Conservation (phyloP, 2,888 invertebrate genomes). For the Plagiodera versicolora region DNA sequence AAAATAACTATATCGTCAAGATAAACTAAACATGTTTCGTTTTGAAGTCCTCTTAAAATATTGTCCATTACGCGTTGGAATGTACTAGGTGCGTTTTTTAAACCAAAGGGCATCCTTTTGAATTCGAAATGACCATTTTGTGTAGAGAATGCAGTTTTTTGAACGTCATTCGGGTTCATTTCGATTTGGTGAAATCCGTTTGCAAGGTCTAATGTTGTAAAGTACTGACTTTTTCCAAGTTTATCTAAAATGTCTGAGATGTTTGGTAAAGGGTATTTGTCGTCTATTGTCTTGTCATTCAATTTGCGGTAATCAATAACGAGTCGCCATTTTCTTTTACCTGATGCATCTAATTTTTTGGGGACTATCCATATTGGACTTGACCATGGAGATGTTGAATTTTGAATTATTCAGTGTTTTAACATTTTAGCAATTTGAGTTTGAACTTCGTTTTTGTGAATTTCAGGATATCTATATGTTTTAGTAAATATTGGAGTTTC, state of each 20-base stretch:
- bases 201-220: conserved; percentile 15
- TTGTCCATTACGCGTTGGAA: conserved; percentile 25
- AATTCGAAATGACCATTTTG: conserved; percentile 19
- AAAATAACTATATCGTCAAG: conserved; percentile 22
- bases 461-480: conserved; percentile 35
- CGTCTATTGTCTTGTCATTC: conserved; percentile 14
- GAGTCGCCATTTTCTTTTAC: conserved; percentile 16
- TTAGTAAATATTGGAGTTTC: too few relatives aligned
- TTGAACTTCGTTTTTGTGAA: conserved; percentile 36
- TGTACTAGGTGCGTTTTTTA: conserved; percentile 24
- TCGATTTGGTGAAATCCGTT: conserved; percentile 30
- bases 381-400: conserved; percentile 21
- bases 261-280: conserved; percentile 14
- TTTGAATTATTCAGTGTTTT: conserved; percentile 16
- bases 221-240: conserved; percentile 12
- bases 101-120: conserved; percentile 19
- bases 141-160: conserved; percentile 22
- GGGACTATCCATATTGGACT: conserved; percentile 23
- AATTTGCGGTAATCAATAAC: conserved; percentile 16
- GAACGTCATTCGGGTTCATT: conserved; percentile 15
- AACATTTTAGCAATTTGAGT: conserved; percentile 24
- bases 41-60: conserved; percentile 22
- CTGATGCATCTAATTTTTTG: conserved; percentile 23
- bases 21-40: conserved; percentile 21
- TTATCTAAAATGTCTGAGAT: conserved; percentile 16